These are phyloP conservation scores for Plebejus argus DNA, from an alignment of 2,888 invertebrate genomes.

Conservation along the genomic window DNA sequence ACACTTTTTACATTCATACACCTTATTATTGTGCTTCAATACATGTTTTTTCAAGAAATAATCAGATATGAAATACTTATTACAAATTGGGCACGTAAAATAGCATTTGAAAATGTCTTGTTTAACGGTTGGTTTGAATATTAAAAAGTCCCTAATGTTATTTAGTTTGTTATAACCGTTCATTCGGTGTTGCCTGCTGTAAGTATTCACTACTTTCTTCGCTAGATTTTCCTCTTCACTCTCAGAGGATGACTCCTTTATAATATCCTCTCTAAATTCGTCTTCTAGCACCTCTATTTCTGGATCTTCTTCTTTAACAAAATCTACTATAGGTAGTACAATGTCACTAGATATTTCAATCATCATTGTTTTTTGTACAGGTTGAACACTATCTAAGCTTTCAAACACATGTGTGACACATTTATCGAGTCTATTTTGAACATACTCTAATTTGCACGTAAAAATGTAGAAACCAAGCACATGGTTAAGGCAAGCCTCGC, in stretches of 20 bases:
- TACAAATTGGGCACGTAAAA: conserved; percentile 63
- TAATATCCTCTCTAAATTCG: conserved; percentile 61
- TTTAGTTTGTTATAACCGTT: conserved; percentile 54
- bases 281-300: conserved; percentile 69
- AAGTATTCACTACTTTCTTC: conserved; percentile 52
- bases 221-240: conserved; percentile 47
- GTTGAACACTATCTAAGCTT: conserved; percentile 48
- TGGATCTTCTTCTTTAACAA: conserved; percentile 52
- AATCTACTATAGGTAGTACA: conserved; percentile 54
- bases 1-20: conserved; percentile 56
- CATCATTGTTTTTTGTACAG: conserved; percentile 55
- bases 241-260: conserved; percentile 38
- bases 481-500: conserved; percentile 63
- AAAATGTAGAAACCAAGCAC: conserved; percentile 65
- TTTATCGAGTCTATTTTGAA: conserved; percentile 57
- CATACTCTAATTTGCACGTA: conserved; percentile 55
- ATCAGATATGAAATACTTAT: conserved; percentile 65
- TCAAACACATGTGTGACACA: conserved; percentile 61
- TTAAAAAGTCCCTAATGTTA: conserved; percentile 63
- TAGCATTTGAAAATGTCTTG: conserved; percentile 43
- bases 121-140: conserved; percentile 59
- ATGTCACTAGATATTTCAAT: conserved; percentile 60
- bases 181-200: conserved; percentile 50
- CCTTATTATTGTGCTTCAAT: conserved; percentile 54
- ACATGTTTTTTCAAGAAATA: conserved; percentile 65